Evolutionary conservation across 2,888 invertebrate species (phyloP), one percentile per base, ranked within the genome.

Genomic region (Fragum sueziense): DNA sequence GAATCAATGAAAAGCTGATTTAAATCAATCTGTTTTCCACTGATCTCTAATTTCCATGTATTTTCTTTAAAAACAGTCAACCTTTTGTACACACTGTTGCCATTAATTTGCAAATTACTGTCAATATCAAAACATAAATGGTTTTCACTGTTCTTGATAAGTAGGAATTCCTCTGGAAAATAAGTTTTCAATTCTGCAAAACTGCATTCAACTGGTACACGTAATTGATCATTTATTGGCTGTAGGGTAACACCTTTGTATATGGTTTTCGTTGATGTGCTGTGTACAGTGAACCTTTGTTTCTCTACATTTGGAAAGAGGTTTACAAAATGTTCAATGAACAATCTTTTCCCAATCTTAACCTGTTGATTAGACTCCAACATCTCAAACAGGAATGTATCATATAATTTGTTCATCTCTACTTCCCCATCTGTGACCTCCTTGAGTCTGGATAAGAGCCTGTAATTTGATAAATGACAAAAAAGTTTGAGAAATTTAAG

Each of bases 191-290:
- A 1, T 2, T 74, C 70, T 29, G 57, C 17, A 20, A 74, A 61
- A 14, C 29, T 20, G n/a, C 22, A 52, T 70, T 54, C 69, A 47
- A 14, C 25, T 33, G 70, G 22, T n/a, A n/a, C n/a, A n/a, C n/a
- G n/a, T 22, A 20, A 9, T n/a, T 76, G 70, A 17, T 62, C 31
- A 52, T 76, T 61, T 2, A 41, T 52, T 37, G 37, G 73, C 14
- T 70, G 69, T 20, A 73, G 54, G 37, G 37, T 33, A 27, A 79
- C 67, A 4, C 79, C 69, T 59, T 57, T 79, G 37, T 79, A 75
- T 11, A 75, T 17, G 47, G 79, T 75, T 57, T 25, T 62, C 29
- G 69, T 67, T n/a, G 67, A 68, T 51, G 72, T 51, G 72, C 41
- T 33, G n/a, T 68, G 17, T 17, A 25, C n/a, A 51, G 59, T 69